phyloP scores from a whole-genome alignment of 2,113 vertebrate species.

The Misgurnus mizolepis region DNA sequence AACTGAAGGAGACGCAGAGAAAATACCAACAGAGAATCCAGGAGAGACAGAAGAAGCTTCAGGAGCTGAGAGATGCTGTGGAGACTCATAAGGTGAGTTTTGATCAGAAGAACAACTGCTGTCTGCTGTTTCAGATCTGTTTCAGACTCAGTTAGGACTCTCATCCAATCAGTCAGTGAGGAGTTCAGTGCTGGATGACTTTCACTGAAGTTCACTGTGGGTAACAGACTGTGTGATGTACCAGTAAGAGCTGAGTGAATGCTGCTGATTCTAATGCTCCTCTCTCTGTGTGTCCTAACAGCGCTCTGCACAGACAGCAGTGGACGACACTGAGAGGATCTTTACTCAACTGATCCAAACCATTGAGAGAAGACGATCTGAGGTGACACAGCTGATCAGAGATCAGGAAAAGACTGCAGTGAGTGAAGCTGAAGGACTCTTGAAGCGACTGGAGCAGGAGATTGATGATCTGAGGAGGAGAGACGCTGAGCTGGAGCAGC shows the following conservation, averaged over 20 bases:
- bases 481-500: constrained; percentile 45
- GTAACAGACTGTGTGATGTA: background rate
- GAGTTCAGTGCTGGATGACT: background rate
- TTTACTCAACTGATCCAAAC: constrained; percentile 37
- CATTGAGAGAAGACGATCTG: constrained; percentile 41
- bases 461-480: constrained; percentile 51
- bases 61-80: no score
- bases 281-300: constrained; percentile 11
- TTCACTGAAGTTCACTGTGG: background rate
- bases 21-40: no score
- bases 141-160: no score
- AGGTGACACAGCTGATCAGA: constrained; percentile 35
- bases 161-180: no score
- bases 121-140: no score
- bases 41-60: no score
- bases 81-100: no score
- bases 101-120: no score
- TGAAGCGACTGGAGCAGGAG: constrained; percentile 45
- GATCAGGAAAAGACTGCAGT: constrained; percentile 11
- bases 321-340: constrained; percentile 45
- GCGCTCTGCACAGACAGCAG: constrained; percentile 24
- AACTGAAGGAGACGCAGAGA: no score
- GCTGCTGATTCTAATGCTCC: background rate
- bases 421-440: background rate
- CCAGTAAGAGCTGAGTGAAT: background rate